Base-by-base conservation (phyloP, 2,113 vertebrate species). In the Apeltes quadracus region DNA sequence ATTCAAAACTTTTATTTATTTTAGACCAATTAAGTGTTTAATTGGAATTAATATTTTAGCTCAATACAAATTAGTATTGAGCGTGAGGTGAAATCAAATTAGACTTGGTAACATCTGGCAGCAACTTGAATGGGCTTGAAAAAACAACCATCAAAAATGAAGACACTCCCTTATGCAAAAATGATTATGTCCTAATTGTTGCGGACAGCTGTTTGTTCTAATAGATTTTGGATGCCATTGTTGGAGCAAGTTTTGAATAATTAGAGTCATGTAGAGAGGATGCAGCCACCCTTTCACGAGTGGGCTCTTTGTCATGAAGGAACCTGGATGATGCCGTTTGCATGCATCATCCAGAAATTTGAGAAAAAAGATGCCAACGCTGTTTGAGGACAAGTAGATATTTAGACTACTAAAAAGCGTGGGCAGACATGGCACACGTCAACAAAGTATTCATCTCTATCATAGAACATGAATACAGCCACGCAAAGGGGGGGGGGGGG, bases 171-270 rank as follows among this genome's bases (percentile, higher is more conserved):
- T 69, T 46, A 73, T 78, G 84, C 78, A 77, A 89, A 87, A 87
- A 88, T 84, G 75, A 87, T 86, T 66, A 68, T 75, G 73, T 87
- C 80, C 79, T 88, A 88, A 92, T 88, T 90, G 85, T 91, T 83
- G 79, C 44, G 53, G 88, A 89, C 91, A 93, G 89, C 89, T 92
- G 89, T 90, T 91, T 84, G 79, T 88, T 90, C 83, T 90, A 89
- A 90, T 89, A 88, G 86, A 90, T 89, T 88, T 69, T 91, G 85
- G 89, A 88, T 85, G 84, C 75, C 87, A 81, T 84, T 89, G 90
- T 89, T 80, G 83, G 77, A 90, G 87, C 81, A 88, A 79, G 79
- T 85, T 86, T 82, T 63, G 78, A 88, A 89, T 91, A 89, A 92
- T 91, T 89, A 88, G 72, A 81, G 84, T 85, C 85, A 81, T 84